Evolutionary conservation across 2,113 vertebrate species (phyloP).

Genomic region (Xyrauchen texanus): DNA sequence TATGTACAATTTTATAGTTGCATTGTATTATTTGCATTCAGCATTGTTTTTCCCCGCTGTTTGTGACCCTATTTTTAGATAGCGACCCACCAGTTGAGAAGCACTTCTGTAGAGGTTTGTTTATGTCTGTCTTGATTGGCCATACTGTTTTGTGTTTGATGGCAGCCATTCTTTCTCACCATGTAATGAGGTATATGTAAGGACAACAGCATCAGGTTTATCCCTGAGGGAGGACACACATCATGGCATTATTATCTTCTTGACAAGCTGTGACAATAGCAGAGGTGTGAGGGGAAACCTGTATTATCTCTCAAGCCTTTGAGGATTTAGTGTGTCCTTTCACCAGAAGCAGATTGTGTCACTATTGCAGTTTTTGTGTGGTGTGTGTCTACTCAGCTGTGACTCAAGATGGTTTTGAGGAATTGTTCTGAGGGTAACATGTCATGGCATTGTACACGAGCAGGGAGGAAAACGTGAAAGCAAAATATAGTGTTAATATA

Average conservation of each 20-base stretch:
- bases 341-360: slow-evolving; percentile 5
- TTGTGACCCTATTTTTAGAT: too few species aligned
- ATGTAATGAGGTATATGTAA: slow-evolving; percentile 57
- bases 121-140: slow-evolving; percentile 14
- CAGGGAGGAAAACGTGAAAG: too few species aligned
- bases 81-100: too few species aligned
- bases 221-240: slow-evolving; percentile 11
- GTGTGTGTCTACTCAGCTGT: slow-evolving; percentile 6
- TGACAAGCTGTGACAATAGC: slow-evolving; percentile 30
- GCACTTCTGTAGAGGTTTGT: neutral
- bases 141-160: slow-evolving; percentile 39
- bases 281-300: slow-evolving; percentile 5
- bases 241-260: slow-evolving; percentile 20
- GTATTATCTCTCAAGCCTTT: slow-evolving; percentile 23
- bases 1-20: too few species aligned
- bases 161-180: slow-evolving; percentile 52
- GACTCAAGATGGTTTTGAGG: neutral
- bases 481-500: too few species aligned
- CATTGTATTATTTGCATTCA: too few species aligned
- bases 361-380: neutral
- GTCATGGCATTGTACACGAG: too few species aligned
- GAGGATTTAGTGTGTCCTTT: slow-evolving; percentile 12
- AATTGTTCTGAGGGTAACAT: neutral
- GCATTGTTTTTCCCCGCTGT: too few species aligned
- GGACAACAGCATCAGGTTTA: slow-evolving; percentile 1